Evolutionary conservation across 1,140 invertebrate genomes (phyloP), one percentile per base, ranked within the genome.

Genomic region (Listronotus bonariensis): DNA sequence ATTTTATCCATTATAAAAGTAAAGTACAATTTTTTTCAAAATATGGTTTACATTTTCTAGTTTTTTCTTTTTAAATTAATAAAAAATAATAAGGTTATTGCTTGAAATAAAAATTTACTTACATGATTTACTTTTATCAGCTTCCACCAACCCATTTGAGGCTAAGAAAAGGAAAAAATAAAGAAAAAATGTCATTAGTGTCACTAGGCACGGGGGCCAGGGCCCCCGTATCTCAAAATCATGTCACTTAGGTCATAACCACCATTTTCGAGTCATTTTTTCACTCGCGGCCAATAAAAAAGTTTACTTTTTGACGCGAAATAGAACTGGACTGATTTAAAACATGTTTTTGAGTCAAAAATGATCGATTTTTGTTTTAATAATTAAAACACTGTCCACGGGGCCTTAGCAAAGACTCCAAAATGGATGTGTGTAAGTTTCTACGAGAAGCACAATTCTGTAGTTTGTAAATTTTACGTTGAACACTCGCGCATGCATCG

Each of bases 91-190:
- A n/a, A n/a, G n/a, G n/a, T n/a, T n/a, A n/a, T n/a, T n/a, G n/a
- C n/a, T n/a, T n/a, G n/a, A n/a, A n/a, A n/a, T n/a, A n/a, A 18
- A 34, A 32, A 46, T 14, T 17, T 54, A 74, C 74, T 76, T 70
- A 76, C 74, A 76, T 36, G 72, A 73, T 68, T 76, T 76, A 56
- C 68, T 76, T 63, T 76, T 76, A 34, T 76, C 74, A 11, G 71
- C 72, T 12, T 26, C 15, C 26, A 64, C 67, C 17, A 52, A 31
- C 11, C 46, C 48, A n/a, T 41, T 52, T 9, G 46, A 62, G 31
- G 64, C 15, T 41, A 54, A 45, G 41, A 53, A 31, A 18, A 68
- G 38, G 46, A 54, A 51, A 59, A 71, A 51, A 54, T 52, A 67
- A 17, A 49, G 17, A 34, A 63, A 48, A 56, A 71, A 6, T n/a